Evolutionary conservation across 2,888 invertebrate genomes (phyloP), one percentile per base, ranked within the genome.

Genomic region (Caenorhabditis sp.): DNA sequence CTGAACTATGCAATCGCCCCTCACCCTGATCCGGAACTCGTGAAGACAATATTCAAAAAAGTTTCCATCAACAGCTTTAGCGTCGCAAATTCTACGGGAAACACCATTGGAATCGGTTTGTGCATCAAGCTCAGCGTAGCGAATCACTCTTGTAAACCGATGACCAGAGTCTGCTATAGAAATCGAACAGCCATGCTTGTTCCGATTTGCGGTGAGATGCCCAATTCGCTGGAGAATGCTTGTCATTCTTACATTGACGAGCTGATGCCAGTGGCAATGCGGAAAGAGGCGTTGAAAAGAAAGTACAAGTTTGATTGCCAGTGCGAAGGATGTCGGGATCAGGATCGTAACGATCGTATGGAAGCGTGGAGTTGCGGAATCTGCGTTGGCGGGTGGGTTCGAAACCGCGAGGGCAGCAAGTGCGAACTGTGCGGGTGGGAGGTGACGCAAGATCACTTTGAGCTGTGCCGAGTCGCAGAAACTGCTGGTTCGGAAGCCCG

Each of bases 71-170:
- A 84, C 56, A 79, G 79, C 50, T 85, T 85, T 50, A 44, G 44
- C 3, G 26, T 86, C 1, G 47, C 50, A 11, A 84, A 86, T 32
- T 51, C 74, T 8, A 58, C 65, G 4, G 83, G 83, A 20, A 56
- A 58, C 5, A 5, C 71, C 8, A 87, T 87, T 18, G 88, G 88
- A 20, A 58, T 85, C 18, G 88, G 68, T 1, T 51, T 88, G 13
- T 87, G 88, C 60, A 83, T 88, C 28, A 80, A 82, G 24, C 24
- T 88, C 68, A 81, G 85, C 26, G 74, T 72, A 0, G 80, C 85
- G 8, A 70, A 82, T 24, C 88, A 88, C 69, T 84, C 84, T 9
- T 88, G 88, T 44, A 71, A 82, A 51, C 88, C 88, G 4, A 53
- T 64, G 24, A 81, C 84, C 1, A 50, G 85, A 37, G 80, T 83